Evolutionary conservation across 2,797 vertebrate genomes (phyloP).

Genomic region (Sylvilagus floridanus): DNA sequence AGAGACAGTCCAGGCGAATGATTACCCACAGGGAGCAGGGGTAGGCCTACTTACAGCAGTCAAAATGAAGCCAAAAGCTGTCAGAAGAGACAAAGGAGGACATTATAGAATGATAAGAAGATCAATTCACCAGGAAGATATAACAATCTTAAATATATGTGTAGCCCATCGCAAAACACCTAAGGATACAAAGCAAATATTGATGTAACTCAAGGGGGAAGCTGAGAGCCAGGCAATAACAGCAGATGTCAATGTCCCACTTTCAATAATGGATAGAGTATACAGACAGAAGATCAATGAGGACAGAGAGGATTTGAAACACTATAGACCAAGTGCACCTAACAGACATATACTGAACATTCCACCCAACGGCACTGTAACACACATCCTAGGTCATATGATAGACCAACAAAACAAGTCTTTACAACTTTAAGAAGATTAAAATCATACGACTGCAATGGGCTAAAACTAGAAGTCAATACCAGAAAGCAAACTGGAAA

Average conservation of each 20-base stretch:
- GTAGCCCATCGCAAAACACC: not conserved
- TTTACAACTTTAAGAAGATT: not conserved
- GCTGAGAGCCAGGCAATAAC: not conserved
- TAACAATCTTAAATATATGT: not conserved
- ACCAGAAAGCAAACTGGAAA: not conserved
- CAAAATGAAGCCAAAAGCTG: not conserved
- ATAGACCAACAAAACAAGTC: not conserved
- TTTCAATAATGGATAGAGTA: not conserved
- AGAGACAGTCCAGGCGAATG: not conserved
- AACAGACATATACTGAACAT: not conserved
- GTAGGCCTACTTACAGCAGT: not conserved
- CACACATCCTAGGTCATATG: not conserved
- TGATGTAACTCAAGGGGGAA: constrained; percentile 11
- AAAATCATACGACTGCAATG: not conserved
- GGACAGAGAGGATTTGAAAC: not conserved
- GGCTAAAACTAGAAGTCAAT: not conserved
- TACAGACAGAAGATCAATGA: not conserved
- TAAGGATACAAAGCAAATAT: constrained; percentile 22
- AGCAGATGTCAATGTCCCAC: not conserved
- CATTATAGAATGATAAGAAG: not conserved
- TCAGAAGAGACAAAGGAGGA: not conserved
- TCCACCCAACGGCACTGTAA: not conserved
- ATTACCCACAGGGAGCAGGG: not conserved
- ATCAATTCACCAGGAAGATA: not conserved
- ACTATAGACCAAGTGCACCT: not conserved